Evolutionary conservation across 2,113 vertebrate genomes (phyloP).

Genomic region (Campylomormyrus tamandua): DNA sequence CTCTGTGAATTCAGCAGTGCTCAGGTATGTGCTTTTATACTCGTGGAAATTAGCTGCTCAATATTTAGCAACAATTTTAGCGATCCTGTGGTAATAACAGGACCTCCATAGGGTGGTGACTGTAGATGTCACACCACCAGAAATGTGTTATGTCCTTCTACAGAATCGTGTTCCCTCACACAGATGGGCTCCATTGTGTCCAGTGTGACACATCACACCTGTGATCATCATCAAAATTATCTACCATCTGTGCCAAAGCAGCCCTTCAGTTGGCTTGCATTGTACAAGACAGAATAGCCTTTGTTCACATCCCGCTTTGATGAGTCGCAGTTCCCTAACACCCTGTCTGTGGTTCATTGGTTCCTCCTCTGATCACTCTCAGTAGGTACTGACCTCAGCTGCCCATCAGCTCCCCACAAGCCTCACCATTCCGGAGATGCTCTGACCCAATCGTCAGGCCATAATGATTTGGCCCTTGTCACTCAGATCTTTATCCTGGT

Average conservation of each 20-base stretch:
- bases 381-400: neutral
- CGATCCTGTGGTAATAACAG: too few species aligned
- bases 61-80: too few species aligned
- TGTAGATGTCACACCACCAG: too few species aligned
- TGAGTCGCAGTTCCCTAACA: neutral
- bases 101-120: too few species aligned
- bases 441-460: neutral
- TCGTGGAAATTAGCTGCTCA: too few species aligned
- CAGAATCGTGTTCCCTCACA: too few species aligned
- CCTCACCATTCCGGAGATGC: neutral
- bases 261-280: neutral
- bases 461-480: neutral
- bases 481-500: too few species aligned
- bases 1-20: too few species aligned
- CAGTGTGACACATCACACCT: neutral
- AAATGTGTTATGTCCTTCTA: too few species aligned
- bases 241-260: neutral
- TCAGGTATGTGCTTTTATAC: too few species aligned
- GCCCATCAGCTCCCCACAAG: too few species aligned
- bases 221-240: neutral
- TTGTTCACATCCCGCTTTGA: neutral
- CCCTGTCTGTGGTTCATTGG: neutral
- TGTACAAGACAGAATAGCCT: neutral
- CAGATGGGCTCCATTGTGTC: too few species aligned
- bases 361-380: neutral